Conservation (phyloP, 1,140 invertebrate genomes). For the Bathynomus jamesi region DNA sequence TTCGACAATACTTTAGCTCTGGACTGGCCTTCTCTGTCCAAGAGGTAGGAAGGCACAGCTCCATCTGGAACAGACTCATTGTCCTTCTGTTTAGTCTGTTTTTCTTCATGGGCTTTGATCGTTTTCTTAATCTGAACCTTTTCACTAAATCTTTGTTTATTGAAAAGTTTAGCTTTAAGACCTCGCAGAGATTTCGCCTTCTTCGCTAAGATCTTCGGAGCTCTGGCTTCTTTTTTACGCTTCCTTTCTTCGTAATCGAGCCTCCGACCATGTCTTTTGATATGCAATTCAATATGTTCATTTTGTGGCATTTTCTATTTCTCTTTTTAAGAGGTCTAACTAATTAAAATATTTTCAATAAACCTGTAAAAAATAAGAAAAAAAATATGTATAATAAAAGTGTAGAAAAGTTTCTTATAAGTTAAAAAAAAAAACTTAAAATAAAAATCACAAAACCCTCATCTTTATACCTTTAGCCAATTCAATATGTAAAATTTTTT, state of each 20-base stretch:
- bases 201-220: conserved; percentile 78
- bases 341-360: no score
- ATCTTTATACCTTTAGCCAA: no score
- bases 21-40: conserved; percentile 92
- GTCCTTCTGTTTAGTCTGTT: conserved; percentile 71
- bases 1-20: conserved; percentile 94
- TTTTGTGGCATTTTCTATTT: conserved; percentile 87
- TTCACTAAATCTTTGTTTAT: conserved; percentile 91
- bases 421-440: no score
- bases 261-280: conserved; percentile 88
- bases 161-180: conserved; percentile 95
- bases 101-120: conserved; percentile 85
- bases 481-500: no score
- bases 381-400: no score
- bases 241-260: conserved; percentile 97
- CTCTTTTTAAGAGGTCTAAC: no score
- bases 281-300: conserved; percentile 97
- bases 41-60: conserved; percentile 87
- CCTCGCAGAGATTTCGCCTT: conserved; percentile 87
- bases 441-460: no score
- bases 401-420: no score
- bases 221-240: conserved; percentile 88
- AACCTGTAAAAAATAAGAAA: no score
- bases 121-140: conserved; percentile 99
- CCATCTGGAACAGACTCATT: conserved; percentile 76